Conservation (phyloP, 2,797 vertebrate genomes). For the Gadopsis bispinosus region DNA sequence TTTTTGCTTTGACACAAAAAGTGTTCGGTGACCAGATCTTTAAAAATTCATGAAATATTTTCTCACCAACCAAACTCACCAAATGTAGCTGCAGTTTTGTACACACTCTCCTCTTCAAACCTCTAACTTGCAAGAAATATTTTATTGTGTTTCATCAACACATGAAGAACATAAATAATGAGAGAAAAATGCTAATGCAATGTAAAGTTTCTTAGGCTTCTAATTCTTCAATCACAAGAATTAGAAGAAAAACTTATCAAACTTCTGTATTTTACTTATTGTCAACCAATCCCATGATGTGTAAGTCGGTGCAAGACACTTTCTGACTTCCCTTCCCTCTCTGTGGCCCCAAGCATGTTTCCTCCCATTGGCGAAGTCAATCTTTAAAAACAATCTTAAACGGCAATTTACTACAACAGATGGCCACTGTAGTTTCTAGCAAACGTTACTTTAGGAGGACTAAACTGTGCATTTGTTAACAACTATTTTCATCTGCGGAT, state of each 20-base stretch:
- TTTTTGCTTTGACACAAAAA: conserved; percentile 40
- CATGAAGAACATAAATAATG: not conserved
- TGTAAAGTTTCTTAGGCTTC: not conserved
- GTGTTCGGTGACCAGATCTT: conserved; percentile 28
- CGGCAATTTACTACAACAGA: no score
- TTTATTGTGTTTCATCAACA: not conserved
- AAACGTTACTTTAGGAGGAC: not conserved
- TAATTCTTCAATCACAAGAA: not conserved
- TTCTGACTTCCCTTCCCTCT: not conserved
- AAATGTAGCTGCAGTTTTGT: conserved; percentile 1
- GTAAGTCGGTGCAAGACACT: not conserved
- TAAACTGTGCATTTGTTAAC: not conserved
- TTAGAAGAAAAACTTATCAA: no score
- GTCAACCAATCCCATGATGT: not conserved
- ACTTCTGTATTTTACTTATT: not conserved
- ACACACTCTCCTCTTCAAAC: not conserved
- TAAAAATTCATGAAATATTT: conserved; percentile 46
- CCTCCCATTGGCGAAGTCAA: not conserved
- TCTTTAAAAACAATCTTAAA: not conserved
- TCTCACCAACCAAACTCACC: conserved; percentile 23
- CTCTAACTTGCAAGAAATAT: not conserved
- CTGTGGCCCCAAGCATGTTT: not conserved
- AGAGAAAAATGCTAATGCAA: not conserved
- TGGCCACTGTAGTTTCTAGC: no score
- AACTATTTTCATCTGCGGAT: not conserved